These are phyloP conservation scores for Antechinus stuartii DNA, from an alignment of 2,113 vertebrate genomes.

Conservation along the genomic window DNA sequence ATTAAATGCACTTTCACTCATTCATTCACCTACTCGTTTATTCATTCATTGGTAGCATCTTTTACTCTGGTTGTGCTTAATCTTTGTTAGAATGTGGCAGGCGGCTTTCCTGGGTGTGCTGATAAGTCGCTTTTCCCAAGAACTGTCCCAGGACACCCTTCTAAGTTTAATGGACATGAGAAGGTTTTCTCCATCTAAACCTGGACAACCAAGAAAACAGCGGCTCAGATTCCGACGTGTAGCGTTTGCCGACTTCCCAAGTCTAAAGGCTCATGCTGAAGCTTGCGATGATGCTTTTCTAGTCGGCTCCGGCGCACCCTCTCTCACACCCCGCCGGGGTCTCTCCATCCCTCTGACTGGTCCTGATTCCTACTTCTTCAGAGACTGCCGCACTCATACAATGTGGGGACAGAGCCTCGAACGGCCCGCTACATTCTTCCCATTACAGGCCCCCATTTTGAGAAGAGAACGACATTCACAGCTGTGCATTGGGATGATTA, in stretches of 20 bases:
- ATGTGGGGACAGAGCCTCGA: background rate
- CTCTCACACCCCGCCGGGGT: background rate
- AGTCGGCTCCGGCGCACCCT: background rate
- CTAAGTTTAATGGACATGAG: background rate
- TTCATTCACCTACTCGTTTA: background rate
- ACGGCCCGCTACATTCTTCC: background rate
- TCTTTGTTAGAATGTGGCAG: background rate
- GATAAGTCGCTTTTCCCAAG: background rate
- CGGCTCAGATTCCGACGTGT: background rate
- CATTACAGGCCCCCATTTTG: background rate
- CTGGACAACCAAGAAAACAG: background rate
- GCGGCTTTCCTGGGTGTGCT: background rate
- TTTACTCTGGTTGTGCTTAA: background rate
- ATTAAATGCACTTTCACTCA: background rate
- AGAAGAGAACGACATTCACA: background rate
- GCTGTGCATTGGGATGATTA: background rate
- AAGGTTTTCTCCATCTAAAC: background rate
- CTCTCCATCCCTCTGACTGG: background rate
- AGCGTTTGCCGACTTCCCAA: background rate
- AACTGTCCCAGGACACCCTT: background rate
- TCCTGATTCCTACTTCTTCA: background rate
- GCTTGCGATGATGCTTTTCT: too few species aligned
- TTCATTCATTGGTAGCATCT: background rate
- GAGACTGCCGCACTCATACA: background rate
- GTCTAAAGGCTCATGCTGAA: background rate